These are phyloP conservation scores for Chelonoidis abingdonii DNA, from an alignment of 2,113 vertebrate genomes.

Conservation along the genomic window DNA sequence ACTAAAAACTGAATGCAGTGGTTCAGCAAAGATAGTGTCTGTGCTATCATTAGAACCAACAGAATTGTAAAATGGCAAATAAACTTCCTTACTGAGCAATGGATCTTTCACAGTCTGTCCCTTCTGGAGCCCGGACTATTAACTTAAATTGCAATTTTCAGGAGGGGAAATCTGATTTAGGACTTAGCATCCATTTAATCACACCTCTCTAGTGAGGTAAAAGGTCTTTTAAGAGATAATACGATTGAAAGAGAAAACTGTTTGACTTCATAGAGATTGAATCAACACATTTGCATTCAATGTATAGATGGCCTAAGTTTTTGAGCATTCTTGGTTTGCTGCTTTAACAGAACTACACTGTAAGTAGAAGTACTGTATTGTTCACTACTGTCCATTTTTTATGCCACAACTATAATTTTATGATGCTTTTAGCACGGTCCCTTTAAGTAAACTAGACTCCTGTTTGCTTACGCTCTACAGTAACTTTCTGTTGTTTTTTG, in stretches of 20 bases:
- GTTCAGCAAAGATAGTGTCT: not conserved
- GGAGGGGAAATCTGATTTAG: constrained; percentile 42
- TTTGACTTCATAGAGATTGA: not conserved
- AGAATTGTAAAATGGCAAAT: constrained; percentile 35
- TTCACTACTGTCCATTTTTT: not conserved
- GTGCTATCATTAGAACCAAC: not conserved
- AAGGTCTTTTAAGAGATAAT: constrained; percentile 30
- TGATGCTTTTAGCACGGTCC: not conserved
- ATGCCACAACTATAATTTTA: rapidly evolving
- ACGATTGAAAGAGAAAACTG: not conserved
- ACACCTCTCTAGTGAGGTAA: not conserved
- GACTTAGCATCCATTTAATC: constrained; percentile 3
- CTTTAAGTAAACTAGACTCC: not conserved
- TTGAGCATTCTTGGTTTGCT: not conserved
- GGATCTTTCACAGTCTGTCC: constrained; percentile 1
- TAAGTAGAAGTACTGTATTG: not conserved
- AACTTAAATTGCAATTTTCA: constrained; percentile 22
- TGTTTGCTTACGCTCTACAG: not conserved
- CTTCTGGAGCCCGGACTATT: not conserved
- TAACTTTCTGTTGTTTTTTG: not conserved
- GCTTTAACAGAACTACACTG: not conserved
- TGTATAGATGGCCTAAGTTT: not conserved
- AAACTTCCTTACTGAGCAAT: constrained; percentile 31
- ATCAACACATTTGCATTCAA: not conserved
- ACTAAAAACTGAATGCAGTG: not conserved